Evolutionary conservation across 2,113 vertebrate genomes (phyloP).

Genomic region (Alectura lathami): DNA sequence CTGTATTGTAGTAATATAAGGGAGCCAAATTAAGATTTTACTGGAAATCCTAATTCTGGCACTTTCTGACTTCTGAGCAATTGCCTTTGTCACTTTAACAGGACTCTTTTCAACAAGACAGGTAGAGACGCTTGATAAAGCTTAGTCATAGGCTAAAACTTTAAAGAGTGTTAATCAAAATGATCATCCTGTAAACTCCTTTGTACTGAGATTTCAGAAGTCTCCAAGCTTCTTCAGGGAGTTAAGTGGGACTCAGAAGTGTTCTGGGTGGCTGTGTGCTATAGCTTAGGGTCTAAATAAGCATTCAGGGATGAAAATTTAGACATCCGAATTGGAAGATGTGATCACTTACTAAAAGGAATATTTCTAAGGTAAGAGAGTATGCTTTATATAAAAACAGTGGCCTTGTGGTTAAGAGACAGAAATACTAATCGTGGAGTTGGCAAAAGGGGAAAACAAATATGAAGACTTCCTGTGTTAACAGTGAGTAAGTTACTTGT

Average conservation of each 20-base stretch:
- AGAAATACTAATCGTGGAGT: conserved; percentile 36
- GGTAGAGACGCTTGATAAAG: not conserved
- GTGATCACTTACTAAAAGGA: not conserved
- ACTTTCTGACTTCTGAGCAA: not conserved
- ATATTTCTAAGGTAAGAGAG: not conserved
- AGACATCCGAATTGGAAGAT: not conserved
- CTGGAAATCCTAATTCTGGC: conserved; percentile 7
- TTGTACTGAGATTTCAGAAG: not conserved
- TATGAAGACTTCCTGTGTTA: conserved; percentile 34
- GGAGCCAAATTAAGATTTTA: conserved; percentile 43
- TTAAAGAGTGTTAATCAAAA: not conserved
- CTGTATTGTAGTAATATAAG: conserved; percentile 47
- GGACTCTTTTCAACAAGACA: not conserved
- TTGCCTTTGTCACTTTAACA: not conserved
- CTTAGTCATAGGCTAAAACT: not conserved
- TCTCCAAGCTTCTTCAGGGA: not conserved
- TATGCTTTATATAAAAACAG: not conserved
- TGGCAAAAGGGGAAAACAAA: conserved; percentile 10
- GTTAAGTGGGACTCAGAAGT: not conserved
- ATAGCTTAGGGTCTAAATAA: not conserved
- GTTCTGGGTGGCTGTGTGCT: not conserved
- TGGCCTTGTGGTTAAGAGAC: not conserved
- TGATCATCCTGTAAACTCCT: not conserved
- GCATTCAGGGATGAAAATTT: not conserved
- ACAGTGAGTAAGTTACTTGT: conserved; percentile 25